Percentiles rank a stretch among this genome's conserved stretches.
phyloP scores from a whole-genome alignment of 2,113 vertebrate genomes.

The Carlito syrichta region DNA sequence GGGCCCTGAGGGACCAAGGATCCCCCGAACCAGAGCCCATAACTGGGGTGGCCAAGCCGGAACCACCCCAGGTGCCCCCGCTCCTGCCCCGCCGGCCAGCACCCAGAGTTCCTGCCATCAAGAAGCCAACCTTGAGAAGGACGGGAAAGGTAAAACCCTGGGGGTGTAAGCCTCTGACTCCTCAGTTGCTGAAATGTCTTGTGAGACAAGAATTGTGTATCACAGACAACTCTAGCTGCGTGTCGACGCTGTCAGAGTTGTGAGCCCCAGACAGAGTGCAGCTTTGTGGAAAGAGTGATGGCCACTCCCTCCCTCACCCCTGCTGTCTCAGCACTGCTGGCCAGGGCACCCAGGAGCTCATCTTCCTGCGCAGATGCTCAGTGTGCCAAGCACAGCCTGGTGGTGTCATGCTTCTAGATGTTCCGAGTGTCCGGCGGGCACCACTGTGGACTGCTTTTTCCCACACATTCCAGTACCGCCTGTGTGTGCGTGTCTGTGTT shows the following conservation, averaged over 20 bases:
- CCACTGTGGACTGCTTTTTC: fast-evolving
- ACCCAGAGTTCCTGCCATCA: constrained; percentile 80
- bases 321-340: not conserved
- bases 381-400: not conserved
- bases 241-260: not conserved
- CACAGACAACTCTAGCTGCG: not conserved
- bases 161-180: fast-evolving
- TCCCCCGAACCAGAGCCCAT: constrained; percentile 57
- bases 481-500: not conserved
- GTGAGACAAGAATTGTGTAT: not conserved
- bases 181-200: not conserved
- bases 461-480: fast-evolving
- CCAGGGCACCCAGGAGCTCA: not conserved
- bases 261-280: fast-evolving
- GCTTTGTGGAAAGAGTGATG: not conserved
- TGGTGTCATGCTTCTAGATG: not conserved
- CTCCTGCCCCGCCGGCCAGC: constrained; percentile 81
- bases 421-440: not conserved
- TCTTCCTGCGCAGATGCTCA: not conserved
- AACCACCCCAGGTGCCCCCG: not conserved
- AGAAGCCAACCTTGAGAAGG: constrained; percentile 80
- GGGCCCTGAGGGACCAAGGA: constrained; percentile 55
- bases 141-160: constrained; percentile 53
- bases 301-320: not conserved
- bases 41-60: constrained; percentile 33